These are phyloP conservation scores for Passer montanus DNA, from an alignment of 2,113 vertebrate genomes.

Conservation along the genomic window DNA sequence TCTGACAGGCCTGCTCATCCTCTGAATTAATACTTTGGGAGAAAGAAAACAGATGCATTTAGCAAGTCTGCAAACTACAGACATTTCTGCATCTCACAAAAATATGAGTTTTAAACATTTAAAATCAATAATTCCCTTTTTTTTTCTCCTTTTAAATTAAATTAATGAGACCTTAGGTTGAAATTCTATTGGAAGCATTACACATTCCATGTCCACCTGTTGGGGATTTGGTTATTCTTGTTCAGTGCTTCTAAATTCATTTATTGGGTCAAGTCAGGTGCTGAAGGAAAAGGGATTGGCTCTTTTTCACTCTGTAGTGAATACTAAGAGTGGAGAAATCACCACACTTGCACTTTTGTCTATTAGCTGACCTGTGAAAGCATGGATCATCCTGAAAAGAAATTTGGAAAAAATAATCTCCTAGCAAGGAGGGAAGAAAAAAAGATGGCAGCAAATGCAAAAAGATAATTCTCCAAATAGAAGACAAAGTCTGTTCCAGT, in stretches of 20 bases:
- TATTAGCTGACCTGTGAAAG: neutral
- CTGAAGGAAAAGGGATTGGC: neutral
- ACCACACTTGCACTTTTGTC: neutral
- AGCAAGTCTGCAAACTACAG: neutral
- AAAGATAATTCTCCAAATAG: slow-evolving; percentile 51
- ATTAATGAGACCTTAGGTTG: neutral
- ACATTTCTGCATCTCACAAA: neutral
- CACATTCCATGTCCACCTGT: neutral
- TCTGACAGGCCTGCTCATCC: neutral
- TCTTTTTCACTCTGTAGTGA: neutral
- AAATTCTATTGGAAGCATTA: neutral
- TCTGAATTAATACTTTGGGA: neutral
- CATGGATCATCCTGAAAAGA: neutral
- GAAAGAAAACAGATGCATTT: neutral
- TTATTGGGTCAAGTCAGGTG: neutral
- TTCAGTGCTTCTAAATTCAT: neutral
- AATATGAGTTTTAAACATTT: neutral
- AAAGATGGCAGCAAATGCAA: neutral
- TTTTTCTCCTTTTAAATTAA: neutral
- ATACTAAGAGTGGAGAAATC: neutral
- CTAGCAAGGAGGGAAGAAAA: neutral
- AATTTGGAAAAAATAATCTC: neutral
- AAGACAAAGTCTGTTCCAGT: slow-evolving; percentile 66
- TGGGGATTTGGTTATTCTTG: neutral
- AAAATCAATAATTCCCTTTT: neutral